Evolutionary conservation across 1,140 invertebrate species (phyloP).

Genomic region (Ditylenchus dipsaci): DNA sequence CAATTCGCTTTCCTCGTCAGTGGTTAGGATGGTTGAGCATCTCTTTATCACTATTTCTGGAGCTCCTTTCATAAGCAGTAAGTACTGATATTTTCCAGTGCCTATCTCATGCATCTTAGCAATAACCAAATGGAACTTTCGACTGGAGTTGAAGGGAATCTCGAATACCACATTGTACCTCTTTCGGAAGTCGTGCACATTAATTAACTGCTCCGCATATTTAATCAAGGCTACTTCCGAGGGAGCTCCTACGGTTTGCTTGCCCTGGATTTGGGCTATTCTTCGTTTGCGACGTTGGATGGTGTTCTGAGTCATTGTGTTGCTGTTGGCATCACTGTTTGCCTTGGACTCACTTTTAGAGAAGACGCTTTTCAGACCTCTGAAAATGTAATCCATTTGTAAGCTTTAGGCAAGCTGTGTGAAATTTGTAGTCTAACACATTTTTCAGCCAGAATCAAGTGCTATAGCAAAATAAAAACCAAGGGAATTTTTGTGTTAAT

Average conservation of each 20-base stretch:
- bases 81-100: conserved; percentile 36
- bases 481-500: no score
- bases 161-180: conserved; percentile 47
- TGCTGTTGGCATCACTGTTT: conserved; percentile 16
- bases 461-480: no score
- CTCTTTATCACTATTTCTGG: conserved; percentile 46
- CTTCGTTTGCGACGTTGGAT: conserved; percentile 11
- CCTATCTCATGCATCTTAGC: conserved; percentile 18
- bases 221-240: conserved; percentile 47
- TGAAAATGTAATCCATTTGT: no score
- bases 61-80: conserved; percentile 50
- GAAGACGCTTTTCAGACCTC: no score
- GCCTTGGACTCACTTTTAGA: conserved; percentile 10
- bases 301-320: conserved; percentile 12
- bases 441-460: no score
- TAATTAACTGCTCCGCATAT: conserved; percentile 34
- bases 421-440: no score
- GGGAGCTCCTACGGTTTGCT: conserved; percentile 39
- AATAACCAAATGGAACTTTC: conserved; percentile 53
- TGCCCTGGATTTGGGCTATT: conserved; percentile 8
- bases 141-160: conserved; percentile 54
- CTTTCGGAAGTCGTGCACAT: conserved; percentile 31
- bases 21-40: conserved; percentile 37
- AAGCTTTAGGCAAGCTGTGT: no score
- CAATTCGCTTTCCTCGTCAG: conserved; percentile 35